These are phyloP conservation scores for Zosterops japonicus DNA, from an alignment of 2,113 vertebrate genomes.

Conservation along the genomic window DNA sequence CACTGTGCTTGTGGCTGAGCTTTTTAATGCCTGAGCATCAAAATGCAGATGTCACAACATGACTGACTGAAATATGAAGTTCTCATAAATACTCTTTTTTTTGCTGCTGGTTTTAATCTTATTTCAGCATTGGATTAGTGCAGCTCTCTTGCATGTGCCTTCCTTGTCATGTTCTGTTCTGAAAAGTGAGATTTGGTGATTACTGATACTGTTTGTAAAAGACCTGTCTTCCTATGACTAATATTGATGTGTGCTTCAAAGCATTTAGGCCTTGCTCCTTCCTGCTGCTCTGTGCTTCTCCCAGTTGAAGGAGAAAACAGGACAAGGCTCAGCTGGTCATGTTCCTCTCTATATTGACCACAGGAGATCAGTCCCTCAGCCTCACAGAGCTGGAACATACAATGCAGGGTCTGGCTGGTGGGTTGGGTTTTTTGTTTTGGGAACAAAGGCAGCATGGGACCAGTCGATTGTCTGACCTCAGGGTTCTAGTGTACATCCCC, in stretches of 20 bases:
- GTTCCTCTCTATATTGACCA: background rate
- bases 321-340: background rate
- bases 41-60: background rate
- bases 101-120: background rate
- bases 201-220: background rate
- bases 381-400: background rate
- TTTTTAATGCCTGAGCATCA: background rate
- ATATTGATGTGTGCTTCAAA: background rate
- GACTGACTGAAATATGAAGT: background rate
- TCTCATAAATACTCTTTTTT: background rate
- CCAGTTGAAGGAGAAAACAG: background rate
- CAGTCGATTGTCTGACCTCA: background rate
- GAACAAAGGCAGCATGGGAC: background rate
- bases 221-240: background rate
- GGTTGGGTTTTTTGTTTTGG: background rate
- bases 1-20: background rate
- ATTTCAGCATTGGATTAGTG: background rate
- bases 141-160: background rate
- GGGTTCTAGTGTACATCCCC: background rate
- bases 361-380: background rate
- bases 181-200: background rate
- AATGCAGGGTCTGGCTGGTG: background rate
- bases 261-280: background rate
- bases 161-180: background rate
- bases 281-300: background rate